phyloP scores from a whole-genome alignment of 1,140 invertebrate genomes.

The Drosophila pruinosa region DNA sequence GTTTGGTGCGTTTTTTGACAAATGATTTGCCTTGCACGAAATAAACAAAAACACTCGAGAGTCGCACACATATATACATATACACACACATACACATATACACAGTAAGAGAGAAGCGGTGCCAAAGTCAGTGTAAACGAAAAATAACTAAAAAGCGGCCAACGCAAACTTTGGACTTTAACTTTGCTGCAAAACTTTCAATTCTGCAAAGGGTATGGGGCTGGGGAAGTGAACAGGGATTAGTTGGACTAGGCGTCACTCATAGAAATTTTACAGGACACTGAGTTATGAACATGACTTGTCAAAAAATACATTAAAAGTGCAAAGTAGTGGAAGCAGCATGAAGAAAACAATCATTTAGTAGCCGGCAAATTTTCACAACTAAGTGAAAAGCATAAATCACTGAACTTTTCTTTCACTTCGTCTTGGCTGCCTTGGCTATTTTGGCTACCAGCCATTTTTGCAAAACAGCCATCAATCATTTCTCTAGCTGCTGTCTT shows the following conservation, averaged over 20 bases:
- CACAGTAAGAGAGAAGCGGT: constrained; percentile 29
- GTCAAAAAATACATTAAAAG: constrained; percentile 79
- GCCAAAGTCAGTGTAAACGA: constrained; percentile 41
- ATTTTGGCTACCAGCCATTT: constrained; percentile 20
- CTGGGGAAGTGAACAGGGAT: not conserved
- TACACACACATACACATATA: constrained; percentile 4
- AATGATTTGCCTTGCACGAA: constrained; percentile 68
- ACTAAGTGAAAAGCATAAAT: constrained; percentile 68
- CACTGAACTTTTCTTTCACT: constrained; percentile 63
- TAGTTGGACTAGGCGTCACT: constrained; percentile 24
- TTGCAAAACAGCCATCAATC: constrained; percentile 68
- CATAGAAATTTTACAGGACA: constrained; percentile 67
- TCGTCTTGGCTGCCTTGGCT: not conserved
- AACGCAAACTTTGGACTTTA: constrained; percentile 73
- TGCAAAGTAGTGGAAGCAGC: constrained; percentile 63
- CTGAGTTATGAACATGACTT: constrained; percentile 81
- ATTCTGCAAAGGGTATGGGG: not conserved
- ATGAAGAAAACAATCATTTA: constrained; percentile 75
- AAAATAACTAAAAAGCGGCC: constrained; percentile 59
- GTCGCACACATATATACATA: too few species aligned
- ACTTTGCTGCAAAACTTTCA: constrained; percentile 58
- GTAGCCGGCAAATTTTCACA: constrained; percentile 56
- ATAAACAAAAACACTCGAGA: constrained; percentile 57
- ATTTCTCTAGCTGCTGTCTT: constrained; percentile 69
- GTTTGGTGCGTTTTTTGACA: constrained; percentile 74